Percentiles rank a stretch among this genome's conserved stretches.
Conservation (phyloP, 1,140 invertebrate genomes). For the Zaprionus taronus region DNA sequence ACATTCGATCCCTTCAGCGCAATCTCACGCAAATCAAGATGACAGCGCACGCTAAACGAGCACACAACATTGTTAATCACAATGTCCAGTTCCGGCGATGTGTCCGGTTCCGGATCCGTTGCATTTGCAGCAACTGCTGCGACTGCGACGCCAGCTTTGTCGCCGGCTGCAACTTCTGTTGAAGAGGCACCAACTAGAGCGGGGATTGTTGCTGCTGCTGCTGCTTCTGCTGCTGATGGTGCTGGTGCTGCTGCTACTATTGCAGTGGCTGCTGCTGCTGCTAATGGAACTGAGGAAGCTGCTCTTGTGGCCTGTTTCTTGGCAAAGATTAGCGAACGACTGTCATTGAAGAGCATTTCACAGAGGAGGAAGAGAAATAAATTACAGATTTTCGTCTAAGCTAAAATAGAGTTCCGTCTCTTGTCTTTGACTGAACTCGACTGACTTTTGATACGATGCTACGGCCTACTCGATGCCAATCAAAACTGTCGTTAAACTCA, state of each 20-base stretch:
- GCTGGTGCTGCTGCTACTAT: neutral
- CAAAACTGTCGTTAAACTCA: neutral
- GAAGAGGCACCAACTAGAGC: neutral
- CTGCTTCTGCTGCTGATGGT: neutral
- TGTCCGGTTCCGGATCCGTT: conserved; percentile 26
- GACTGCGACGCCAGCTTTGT: neutral
- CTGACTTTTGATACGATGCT: neutral
- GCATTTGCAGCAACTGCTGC: neutral
- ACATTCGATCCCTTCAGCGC: conserved; percentile 97
- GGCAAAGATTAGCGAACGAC: neutral
- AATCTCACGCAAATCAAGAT: conserved; percentile 97
- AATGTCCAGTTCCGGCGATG: conserved; percentile 93
- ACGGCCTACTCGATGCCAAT: neutral
- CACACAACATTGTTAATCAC: conserved; percentile 99
- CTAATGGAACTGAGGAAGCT: too few species aligned
- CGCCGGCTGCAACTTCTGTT: neutral
- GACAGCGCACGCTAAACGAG: conserved; percentile 98
- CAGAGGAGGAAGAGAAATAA: neutral
- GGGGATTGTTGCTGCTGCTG: neutral
- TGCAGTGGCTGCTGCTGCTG: neutral
- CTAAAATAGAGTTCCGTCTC: neutral
- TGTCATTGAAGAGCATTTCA: conserved; percentile 1
- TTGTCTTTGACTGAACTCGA: neutral
- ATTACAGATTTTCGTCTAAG: neutral
- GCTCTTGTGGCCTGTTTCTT: neutral